These are phyloP conservation scores for Kradibia gibbosae DNA, from an alignment of 1,140 invertebrate genomes.

Conservation along the genomic window DNA sequence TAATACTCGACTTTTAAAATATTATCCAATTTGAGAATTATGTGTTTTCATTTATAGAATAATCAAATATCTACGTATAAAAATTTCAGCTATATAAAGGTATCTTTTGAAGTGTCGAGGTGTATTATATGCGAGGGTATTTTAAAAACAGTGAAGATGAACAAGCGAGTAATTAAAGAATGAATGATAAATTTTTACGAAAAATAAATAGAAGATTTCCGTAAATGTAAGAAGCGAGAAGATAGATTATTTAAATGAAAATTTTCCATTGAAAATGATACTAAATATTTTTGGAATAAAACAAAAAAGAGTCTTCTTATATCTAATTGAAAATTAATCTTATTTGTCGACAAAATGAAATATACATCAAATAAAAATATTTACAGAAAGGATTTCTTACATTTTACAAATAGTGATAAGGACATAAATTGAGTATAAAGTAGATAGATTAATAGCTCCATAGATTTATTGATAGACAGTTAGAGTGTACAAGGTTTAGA, in stretches of 20 bases:
- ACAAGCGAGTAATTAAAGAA: conserved; percentile 25
- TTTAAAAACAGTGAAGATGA: not conserved
- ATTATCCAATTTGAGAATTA: not conserved
- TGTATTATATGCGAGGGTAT: conserved; percentile 5
- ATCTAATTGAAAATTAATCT: conserved; percentile 10
- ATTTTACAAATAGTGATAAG: conserved; percentile 45
- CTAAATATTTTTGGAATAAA: conserved; percentile 1
- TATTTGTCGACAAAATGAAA: conserved; percentile 11
- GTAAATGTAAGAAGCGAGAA: not conserved
- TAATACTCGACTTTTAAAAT: not conserved
- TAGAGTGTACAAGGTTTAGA: not conserved
- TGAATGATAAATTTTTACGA: conserved; percentile 49
- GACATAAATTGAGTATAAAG: not conserved
- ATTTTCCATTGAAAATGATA: not conserved
- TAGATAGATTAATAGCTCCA: not conserved
- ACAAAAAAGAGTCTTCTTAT: conserved; percentile 12
- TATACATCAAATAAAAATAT: conserved; percentile 58
- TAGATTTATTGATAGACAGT: not conserved
- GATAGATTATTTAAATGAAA: not conserved
- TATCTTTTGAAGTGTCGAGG: too few relatives aligned
- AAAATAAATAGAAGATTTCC: not conserved
- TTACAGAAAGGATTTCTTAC: conserved; percentile 56
- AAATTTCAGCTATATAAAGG: not conserved
- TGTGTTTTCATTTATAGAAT: not conserved
- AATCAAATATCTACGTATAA: not conserved